Percentiles rank a stretch among this genome's conserved stretches.
These are phyloP conservation scores for Platycheirus rosarum DNA, from an alignment of 2,888 invertebrate species.

Conservation along the genomic window DNA sequence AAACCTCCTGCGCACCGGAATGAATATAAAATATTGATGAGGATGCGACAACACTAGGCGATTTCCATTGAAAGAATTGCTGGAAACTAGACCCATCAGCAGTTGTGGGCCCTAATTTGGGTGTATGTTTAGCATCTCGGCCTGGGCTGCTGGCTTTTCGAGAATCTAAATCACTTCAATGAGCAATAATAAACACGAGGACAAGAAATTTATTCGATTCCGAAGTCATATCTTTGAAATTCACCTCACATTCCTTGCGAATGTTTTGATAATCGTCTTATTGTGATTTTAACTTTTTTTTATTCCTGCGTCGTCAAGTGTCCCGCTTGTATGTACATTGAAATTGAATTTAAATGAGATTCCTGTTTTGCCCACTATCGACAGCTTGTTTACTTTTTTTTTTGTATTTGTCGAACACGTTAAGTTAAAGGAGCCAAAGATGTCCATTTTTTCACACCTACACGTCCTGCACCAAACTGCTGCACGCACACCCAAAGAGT, in stretches of 20 bases:
- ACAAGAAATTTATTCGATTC: conserved; percentile 67
- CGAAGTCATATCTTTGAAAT: conserved; percentile 29
- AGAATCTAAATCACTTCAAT: conserved; percentile 47
- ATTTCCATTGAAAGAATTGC: too few relatives aligned
- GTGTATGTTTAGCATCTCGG: conserved; percentile 38
- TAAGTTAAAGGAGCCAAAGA: conserved; percentile 12
- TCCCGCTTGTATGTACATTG: conserved; percentile 33
- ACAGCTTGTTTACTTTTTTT: background rate
- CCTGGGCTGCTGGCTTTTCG: too few relatives aligned
- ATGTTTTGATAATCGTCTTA: conserved; percentile 22
- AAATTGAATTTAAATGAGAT: conserved; percentile 69
- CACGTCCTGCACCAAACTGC: too few relatives aligned
- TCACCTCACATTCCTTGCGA: conserved; percentile 32
- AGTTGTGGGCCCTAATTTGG: conserved; percentile 51
- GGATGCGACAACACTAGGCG: conserved; percentile 50
- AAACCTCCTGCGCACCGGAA: conserved; percentile 38
- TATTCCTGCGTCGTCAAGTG: conserved; percentile 22
- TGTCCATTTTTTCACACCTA: conserved; percentile 51
- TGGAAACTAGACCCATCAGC: too few relatives aligned
- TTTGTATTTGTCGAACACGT: background rate
- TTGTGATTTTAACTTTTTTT: conserved; percentile 19
- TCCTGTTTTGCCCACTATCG: background rate
- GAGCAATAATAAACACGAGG: conserved; percentile 62
- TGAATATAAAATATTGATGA: conserved; percentile 72
- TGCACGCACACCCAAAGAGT: background rate